Percentiles rank a stretch among this genome's conserved stretches.
Evolutionary conservation across 2,888 invertebrate species (phyloP).

Genomic region (Neoaliturus tenellus): DNA sequence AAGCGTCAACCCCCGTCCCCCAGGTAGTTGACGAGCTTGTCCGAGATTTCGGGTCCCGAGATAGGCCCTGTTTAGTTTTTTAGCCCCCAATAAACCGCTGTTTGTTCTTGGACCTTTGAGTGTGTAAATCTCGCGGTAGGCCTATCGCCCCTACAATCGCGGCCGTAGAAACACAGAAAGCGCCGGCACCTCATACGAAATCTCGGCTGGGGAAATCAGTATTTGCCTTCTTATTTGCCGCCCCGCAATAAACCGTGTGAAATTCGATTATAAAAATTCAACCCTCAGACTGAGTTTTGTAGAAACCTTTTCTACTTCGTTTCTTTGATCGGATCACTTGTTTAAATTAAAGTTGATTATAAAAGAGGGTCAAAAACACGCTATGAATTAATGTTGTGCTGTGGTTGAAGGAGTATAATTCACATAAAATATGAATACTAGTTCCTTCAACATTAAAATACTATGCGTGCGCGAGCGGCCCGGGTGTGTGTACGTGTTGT

Average conservation of each 20-base stretch:
- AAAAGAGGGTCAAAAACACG: too few relatives aligned
- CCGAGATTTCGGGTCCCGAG: background rate
- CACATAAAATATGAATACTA: too few relatives aligned
- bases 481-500: background rate
- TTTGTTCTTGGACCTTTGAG: constrained; percentile 1
- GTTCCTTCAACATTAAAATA: too few relatives aligned
- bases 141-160: background rate
- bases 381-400: too few relatives aligned
- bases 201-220: background rate
- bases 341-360: too few relatives aligned
- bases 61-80: background rate
- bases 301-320: too few relatives aligned
- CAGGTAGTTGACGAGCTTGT: background rate
- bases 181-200: background rate
- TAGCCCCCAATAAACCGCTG: background rate
- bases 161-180: too few relatives aligned
- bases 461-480: background rate
- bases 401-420: too few relatives aligned
- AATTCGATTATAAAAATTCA: too few relatives aligned
- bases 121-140: background rate
- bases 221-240: background rate
- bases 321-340: too few relatives aligned
- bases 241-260: background rate
- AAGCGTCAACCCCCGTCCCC: background rate
- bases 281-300: too few relatives aligned